phyloP scores from a whole-genome alignment of 1,140 invertebrate species.

The Phortica variegata region DNA sequence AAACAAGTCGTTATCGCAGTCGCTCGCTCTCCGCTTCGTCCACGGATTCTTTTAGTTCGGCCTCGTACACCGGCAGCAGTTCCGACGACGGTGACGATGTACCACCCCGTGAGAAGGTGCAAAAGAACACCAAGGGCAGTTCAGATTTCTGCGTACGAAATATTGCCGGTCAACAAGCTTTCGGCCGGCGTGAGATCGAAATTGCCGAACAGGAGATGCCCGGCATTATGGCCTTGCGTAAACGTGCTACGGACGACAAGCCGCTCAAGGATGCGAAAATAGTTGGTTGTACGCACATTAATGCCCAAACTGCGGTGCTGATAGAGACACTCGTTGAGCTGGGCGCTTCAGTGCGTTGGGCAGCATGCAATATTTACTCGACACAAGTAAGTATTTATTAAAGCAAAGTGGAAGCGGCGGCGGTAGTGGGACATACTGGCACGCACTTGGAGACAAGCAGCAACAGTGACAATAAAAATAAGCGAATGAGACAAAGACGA shows the following conservation, averaged over 20 bases:
- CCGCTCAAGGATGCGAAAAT: constrained; percentile 94
- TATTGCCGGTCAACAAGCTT: constrained; percentile 86
- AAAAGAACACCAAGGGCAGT: constrained; percentile 76
- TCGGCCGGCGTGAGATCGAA: constrained; percentile 94
- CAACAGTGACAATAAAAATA: not conserved
- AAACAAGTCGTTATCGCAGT: constrained; percentile 81
- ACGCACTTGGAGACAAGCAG: constrained; percentile 35
- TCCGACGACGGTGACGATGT: constrained; percentile 77
- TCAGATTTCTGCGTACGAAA: constrained; percentile 89
- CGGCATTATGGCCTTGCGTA: constrained; percentile 91
- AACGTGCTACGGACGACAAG: constrained; percentile 88
- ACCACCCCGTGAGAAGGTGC: constrained; percentile 80
- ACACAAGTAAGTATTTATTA: constrained; percentile 76
- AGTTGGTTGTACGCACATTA: constrained; percentile 96
- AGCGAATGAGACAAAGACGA: too few species aligned
- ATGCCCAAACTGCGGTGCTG: constrained; percentile 95
- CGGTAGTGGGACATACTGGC: constrained; percentile 7
- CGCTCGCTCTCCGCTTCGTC: constrained; percentile 89
- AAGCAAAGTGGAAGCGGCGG: not conserved
- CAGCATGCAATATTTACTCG: constrained; percentile 98
- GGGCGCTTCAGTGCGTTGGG: constrained; percentile 91
- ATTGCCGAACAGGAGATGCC: constrained; percentile 99
- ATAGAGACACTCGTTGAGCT: constrained; percentile 90
- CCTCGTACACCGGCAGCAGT: constrained; percentile 86
- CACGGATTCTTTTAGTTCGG: constrained; percentile 91